Evolutionary conservation across 2,797 vertebrate genomes (phyloP).

Genomic region (Takifugu ocellatus): DNA sequence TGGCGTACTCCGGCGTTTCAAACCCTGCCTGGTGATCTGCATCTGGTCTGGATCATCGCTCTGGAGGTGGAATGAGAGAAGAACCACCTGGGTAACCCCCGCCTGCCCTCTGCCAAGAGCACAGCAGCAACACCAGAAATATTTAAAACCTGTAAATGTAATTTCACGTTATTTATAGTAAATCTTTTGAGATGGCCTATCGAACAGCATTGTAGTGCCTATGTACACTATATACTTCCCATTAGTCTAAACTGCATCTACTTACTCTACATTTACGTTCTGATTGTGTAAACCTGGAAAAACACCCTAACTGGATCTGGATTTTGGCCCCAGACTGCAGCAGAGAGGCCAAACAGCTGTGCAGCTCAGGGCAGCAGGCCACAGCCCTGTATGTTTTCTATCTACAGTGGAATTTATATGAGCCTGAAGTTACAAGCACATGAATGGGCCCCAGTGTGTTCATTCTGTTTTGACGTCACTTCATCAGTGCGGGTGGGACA

Average conservation of each 20-base stretch:
- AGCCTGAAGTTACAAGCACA: constrained; percentile 63
- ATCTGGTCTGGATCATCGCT: constrained; percentile 61
- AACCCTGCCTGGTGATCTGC: constrained; percentile 37
- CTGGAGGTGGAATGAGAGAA: constrained; percentile 61
- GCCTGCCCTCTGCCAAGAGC: constrained; percentile 49
- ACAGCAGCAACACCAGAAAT: constrained; percentile 15
- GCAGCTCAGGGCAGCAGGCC: constrained; percentile 46
- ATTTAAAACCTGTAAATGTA: constrained; percentile 6
- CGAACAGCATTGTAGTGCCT: no score
- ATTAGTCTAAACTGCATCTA: neutral
- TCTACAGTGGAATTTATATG: constrained; percentile 75
- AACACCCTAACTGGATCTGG: constrained; percentile 6
- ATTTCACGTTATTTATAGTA: neutral
- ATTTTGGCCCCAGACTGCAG: constrained; percentile 21
- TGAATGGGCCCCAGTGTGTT: constrained; percentile 72
- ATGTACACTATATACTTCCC: neutral
- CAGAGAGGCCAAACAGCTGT: constrained; percentile 62
- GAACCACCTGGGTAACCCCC: constrained; percentile 68
- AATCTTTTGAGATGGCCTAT: neutral
- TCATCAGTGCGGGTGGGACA: constrained; percentile 48
- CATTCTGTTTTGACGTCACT: constrained; percentile 63
- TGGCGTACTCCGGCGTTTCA: constrained; percentile 45
- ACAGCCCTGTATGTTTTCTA: constrained; percentile 65
- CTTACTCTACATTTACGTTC: neutral
- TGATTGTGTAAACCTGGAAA: constrained; percentile 7